Evolutionary conservation across 2,113 vertebrate genomes (phyloP).

Genomic region (Collichthys lucidus): DNA sequence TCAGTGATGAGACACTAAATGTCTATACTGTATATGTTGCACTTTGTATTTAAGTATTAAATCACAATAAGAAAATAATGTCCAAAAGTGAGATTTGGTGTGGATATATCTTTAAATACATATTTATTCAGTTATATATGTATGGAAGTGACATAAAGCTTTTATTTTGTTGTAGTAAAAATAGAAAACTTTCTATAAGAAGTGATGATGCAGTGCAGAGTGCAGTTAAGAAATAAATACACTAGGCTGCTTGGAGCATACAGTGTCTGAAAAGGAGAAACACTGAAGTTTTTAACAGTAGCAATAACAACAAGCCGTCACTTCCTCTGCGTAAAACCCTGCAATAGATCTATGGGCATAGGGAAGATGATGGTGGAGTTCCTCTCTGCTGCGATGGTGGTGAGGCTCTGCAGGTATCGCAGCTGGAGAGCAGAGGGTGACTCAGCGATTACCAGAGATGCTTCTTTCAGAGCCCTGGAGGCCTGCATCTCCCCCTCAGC

Average conservation of each 20-base stretch:
- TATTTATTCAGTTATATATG: neutral
- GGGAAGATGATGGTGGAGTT: slow-evolving; percentile 94
- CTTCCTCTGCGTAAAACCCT: slow-evolving; percentile 72
- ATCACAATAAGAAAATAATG: slow-evolving; percentile 55
- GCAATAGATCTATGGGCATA: slow-evolving; percentile 88
- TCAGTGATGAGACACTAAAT: slow-evolving; percentile 64
- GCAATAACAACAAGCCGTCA: neutral
- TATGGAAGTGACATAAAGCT: neutral
- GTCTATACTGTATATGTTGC: slow-evolving; percentile 75
- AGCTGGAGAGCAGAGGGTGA: slow-evolving; percentile 87
- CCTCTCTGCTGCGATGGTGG: slow-evolving; percentile 87
- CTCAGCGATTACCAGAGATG: slow-evolving; percentile 86
- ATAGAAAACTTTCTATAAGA: neutral
- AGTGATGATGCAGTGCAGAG: neutral
- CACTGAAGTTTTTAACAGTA: neutral
- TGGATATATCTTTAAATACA: slow-evolving; percentile 12
- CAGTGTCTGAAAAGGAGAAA: neutral
- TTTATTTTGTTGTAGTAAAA: neutral
- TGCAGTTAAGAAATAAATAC: neutral
- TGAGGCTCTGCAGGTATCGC: slow-evolving; percentile 88
- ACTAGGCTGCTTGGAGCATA: neutral
- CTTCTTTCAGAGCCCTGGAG: slow-evolving; percentile 89
- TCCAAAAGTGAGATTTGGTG: slow-evolving; percentile 14
- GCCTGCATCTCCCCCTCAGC: slow-evolving; percentile 89
- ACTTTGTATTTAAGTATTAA: slow-evolving; percentile 82